Base-by-base conservation (phyloP, 2,888 invertebrate species). In the Cephus nigrinus region DNA sequence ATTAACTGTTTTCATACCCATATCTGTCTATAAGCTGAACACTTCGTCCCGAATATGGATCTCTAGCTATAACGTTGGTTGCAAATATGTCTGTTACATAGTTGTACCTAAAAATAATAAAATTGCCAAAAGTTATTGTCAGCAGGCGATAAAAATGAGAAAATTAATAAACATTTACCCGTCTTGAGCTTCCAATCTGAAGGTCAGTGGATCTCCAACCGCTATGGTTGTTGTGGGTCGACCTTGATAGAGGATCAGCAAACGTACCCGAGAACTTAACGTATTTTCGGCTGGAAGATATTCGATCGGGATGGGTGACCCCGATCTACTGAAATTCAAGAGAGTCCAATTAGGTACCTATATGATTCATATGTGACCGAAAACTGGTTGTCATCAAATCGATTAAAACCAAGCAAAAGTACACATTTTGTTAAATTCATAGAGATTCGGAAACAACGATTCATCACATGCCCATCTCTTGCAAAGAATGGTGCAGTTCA, bases 201-300 rank as follows among this genome's bases (percentile, higher is more conserved):
- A 97, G 12, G 97, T 97, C 12, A 98, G 90, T 0, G 97, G 97
- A 92, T 98, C 98, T 1, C 98, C 98, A 3, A 98, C 98, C 11
- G 98, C 98, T 73, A 98, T 98, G 1, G 97, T 98, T 0, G 97
- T 98, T 0, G 98, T 98, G 1, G 98, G 97, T 84, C 97, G 92
- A 72, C 97, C 97, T 92, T 98, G 97, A 90, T 98, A 98, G 74
- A 98, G 91, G 84, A 98, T 97, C 92, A 96, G 93, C 81, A 98
- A 92, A 31, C 97, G 94, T 1, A 98, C 97, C 89, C 97, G 96
- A 0, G 97, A 97, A 90, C 97, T 97, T 68, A 98, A 92, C 0
- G 97, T 96, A 86, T 98, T 98, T 90, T 98, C 97, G 23, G 97
- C 97, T 32, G 98, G 98, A 11, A 98, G 92, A 89, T 97, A 97